Evolutionary conservation across 2,797 vertebrate species (phyloP), one percentile per base, ranked within the genome.

Genomic region (Chloroceryle inda): DNA sequence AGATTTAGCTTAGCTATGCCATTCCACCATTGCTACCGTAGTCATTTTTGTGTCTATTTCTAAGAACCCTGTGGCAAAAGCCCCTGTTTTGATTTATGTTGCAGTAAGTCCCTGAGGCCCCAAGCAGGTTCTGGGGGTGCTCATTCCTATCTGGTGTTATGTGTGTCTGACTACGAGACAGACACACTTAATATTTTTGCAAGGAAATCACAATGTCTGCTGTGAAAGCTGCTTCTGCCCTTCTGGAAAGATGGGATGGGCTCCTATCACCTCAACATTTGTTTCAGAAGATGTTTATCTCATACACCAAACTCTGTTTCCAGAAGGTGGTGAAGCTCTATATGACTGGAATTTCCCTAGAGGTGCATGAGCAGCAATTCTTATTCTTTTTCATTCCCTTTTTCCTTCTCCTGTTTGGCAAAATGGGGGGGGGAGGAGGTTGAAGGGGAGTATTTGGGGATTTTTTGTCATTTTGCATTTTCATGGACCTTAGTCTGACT

Each of bases 381-480:
- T 59, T 68, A 31, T 1, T 59, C 3, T 79, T 77, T 56, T 71
- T 67, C 11, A 35, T 68, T 59, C 37, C 6, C 19, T 74, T 88
- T 85, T 11, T 13, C 9, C 10, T 68, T 40, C 11, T 10, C 5
- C n/a, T 53, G 1, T 38, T 42, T 83, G 15, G 10, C 49, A 52
- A 52, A 15, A 26, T 17, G 9, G 2, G 3, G 4, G 8, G 6
- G 4, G 18, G 19, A 3, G 22, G 5, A 31, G 4, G 5, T 20
- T 63, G 37, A n/a, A 15, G 8, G 9, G 20, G 6, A 53, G 14
- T 31, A 5, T 42, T 27, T 47, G 13, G 7, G 13, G 2, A 0
- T 18, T 31, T 61, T 53, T 4, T 26, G 64, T 88, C 61, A 9
- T 9, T 78, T 83, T 89, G 5, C 1, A 42, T n/a, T 33, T 67